Base-by-base conservation (phyloP, 2,888 invertebrate genomes). In the Busseola fusca region DNA sequence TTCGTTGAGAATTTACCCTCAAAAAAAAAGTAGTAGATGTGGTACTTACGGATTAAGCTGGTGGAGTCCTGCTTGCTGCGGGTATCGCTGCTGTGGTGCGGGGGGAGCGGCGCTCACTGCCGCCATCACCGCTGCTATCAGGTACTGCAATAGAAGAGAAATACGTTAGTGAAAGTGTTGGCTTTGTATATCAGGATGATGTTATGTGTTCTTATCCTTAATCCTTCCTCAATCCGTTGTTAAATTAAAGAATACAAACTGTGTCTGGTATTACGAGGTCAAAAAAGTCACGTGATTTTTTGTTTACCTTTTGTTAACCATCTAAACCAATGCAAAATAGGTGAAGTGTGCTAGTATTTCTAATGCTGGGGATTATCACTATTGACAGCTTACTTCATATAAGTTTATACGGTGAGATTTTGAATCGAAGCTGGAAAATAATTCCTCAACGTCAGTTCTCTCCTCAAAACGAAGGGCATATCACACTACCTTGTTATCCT, bases 71-170 rank as follows among this genome's bases (percentile, higher is more conserved):
- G 86, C 63, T 56, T 87, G 88, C 57, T 90, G 91, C 16, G 84
- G 87, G 86, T 90, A 92, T 16, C 87, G 88, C 58, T 86, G 88
- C 42, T 88, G 80, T 9, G 86, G 77, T 3, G 84, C 52, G 1
- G 92, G 91, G 0, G 93, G 93, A 5, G 93, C 93, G 0, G 92
- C 92, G 42, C 84, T 84, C 69, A 84, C 92, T 18, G 81, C 87
- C 72, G 84, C 80, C 66, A 89, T 83, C 37, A 90, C 54, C 34
- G 86, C 85, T n/a, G 88, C 89, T 37, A 92, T 64, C 12, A 90
- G 59, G 48, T 80, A 86, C 94, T 94, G 89, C 3, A 90, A 67
- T 40, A 78, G 59, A 66, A 50, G 0, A 69, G 0, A 45, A 56
- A 27, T 6, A 25, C 3, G 27, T 25, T 14, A 56, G 10, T 48